Evolutionary conservation across 2,888 invertebrate species (phyloP).

Genomic region (Celastrina argiolus): DNA sequence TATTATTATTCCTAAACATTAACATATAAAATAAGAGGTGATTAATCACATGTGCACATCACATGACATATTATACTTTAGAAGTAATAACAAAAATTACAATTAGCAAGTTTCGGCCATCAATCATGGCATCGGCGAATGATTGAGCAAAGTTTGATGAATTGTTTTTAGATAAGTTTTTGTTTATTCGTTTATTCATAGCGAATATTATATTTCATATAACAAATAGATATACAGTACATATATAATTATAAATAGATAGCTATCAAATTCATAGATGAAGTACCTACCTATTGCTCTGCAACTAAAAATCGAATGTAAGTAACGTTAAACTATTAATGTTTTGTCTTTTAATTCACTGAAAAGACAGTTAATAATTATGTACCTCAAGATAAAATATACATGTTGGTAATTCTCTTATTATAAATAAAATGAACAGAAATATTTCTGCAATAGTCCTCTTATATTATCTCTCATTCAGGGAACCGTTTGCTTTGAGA

Average conservation of each 20-base stretch:
- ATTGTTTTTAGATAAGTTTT: conserved; percentile 17
- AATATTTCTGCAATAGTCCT: not conserved
- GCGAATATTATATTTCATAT: not conserved
- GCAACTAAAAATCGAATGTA: no score
- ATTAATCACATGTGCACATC: conserved; percentile 3
- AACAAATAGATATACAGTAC: no score
- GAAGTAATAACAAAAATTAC: conserved; percentile 21
- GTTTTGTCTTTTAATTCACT: no score
- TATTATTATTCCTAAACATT: not conserved
- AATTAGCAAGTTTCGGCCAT: conserved; percentile 21
- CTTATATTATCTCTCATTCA: not conserved
- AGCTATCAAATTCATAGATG: no score
- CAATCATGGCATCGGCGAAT: conserved; percentile 8
- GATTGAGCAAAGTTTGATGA: conserved; percentile 18
- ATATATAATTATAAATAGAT: no score
- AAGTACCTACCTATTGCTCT: no score
- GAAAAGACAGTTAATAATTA: no score
- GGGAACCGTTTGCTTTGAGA: not conserved
- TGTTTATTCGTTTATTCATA: not conserved
- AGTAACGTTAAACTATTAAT: no score
- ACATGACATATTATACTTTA: not conserved
- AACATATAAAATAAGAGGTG: not conserved
- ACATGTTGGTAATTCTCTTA: no score
- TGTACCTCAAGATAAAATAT: no score
- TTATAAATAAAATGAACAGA: no score